Evolutionary conservation across 2,797 vertebrate species (phyloP), one percentile per base, ranked within the genome.

Genomic region (Champsocephalus esox): DNA sequence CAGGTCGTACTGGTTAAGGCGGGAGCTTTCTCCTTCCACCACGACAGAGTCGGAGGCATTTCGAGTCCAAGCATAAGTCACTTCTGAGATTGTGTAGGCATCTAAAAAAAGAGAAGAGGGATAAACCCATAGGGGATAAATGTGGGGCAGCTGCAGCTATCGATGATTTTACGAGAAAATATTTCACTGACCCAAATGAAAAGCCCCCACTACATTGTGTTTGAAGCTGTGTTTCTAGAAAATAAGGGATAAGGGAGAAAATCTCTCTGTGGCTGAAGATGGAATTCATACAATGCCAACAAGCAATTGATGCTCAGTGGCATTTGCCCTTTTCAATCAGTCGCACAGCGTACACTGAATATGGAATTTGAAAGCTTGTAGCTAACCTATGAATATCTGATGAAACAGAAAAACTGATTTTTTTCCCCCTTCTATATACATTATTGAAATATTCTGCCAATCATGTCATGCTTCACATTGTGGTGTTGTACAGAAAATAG

Each of bases 1-100:
- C 49, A 99, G 93, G 87, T 99, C 98, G 45, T 99, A 99, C 59
- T 99, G 98, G 93, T 99, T 99, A 73, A 99, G 85, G 32, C 98
- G 96, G 24, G 98, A 99, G 62, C 97, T 98, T 89, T 99, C 97
- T 68, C 94, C 96, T 80, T 97, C 98, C 73, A 99, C 98, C 80
- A 98, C 97, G 66, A 99, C 98, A 5, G 98, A 99, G 82, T 98
- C 96, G 0, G 97, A 97, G 44, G 97, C 97, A 72, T 98, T 99
- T 0, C 92, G 95, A 66, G 97, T 99, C 98, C 98, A 99, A 66
- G 96, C 96, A 43, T 99, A 99, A 16, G 97, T 99, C 85, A 99
- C 98, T 88, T 99, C 98, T 63, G 97, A 96, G 69, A 96, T 96
- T 61, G 98, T 99, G 83, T 99, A 99, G 24, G 98, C 98, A 92